Percentiles rank a stretch among this genome's conserved stretches.
phyloP scores from a whole-genome alignment of 2,888 invertebrate genomes.

The Strigamia maritima region DNA sequence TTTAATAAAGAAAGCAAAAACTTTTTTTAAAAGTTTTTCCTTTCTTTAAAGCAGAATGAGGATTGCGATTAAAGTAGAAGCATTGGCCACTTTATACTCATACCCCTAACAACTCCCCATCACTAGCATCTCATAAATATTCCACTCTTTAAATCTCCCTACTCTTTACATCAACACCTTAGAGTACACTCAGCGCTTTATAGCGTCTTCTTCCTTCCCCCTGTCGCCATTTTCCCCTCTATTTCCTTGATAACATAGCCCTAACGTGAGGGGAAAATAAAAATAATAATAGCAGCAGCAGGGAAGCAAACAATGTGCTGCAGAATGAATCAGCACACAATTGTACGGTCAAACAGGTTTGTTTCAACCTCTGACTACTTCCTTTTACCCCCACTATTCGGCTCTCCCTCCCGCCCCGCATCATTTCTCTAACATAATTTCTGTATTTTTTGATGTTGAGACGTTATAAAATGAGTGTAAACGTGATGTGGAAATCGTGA shows the following conservation, averaged over 20 bases:
- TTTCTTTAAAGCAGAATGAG: background rate
- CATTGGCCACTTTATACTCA: background rate
- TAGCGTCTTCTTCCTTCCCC: background rate
- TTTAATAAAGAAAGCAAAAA: no score
- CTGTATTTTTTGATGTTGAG: background rate
- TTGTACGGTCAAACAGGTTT: conserved; percentile 21
- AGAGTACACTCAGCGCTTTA: conserved; percentile 23
- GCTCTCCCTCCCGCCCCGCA: background rate
- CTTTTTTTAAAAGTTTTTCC: background rate
- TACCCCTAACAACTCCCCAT: conserved; percentile 7
- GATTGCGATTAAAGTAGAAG: background rate
- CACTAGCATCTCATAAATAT: conserved; percentile 20
- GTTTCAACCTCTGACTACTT: background rate
- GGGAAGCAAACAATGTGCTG: conserved; percentile 9
- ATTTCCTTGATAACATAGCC: conserved; percentile 4
- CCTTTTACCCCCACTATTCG: background rate
- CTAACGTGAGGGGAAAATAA: conserved; percentile 11
- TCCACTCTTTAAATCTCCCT: conserved; percentile 15
- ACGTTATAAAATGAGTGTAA: background rate
- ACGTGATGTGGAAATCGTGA: background rate
- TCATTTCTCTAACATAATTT: background rate
- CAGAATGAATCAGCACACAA: conserved; percentile 22
- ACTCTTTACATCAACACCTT: conserved; percentile 19
- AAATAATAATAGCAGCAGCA: conserved; percentile 16
- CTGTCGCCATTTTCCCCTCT: background rate